A percentile compares a stretch with the other conserved stretches of the same genome.
phyloP scores from a whole-genome alignment of 2,888 invertebrate species.

The Yponomeuta malinellus region DNA sequence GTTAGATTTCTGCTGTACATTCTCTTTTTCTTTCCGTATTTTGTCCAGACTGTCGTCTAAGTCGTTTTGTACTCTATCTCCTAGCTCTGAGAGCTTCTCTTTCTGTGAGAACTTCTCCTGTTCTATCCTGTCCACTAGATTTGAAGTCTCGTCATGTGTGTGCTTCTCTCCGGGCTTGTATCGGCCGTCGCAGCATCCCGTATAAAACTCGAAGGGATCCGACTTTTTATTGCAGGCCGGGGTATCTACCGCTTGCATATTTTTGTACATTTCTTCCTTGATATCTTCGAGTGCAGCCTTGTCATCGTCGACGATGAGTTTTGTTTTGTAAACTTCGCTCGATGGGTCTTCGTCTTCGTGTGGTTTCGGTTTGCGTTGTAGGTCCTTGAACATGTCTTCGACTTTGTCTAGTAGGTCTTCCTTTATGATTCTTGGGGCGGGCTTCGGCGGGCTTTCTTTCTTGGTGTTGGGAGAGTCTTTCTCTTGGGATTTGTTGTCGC shows the following conservation, averaged over 20 bases:
- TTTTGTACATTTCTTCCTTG: conserved; percentile 57
- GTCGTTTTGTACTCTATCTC: conserved; percentile 42
- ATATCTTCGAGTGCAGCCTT: conserved; percentile 43
- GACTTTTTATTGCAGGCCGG: conserved; percentile 41
- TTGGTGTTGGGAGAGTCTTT: conserved; percentile 22
- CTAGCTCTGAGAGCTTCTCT: conserved; percentile 49
- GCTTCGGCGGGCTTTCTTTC: conserved; percentile 48
- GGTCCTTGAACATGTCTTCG: conserved; percentile 70
- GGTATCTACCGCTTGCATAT: conserved; percentile 66
- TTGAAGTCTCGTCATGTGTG: conserved; percentile 63
- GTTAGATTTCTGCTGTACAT: conserved; percentile 45
- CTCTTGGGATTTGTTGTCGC: conserved; percentile 23
- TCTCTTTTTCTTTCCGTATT: conserved; percentile 51
- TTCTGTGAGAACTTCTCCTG: conserved; percentile 59
- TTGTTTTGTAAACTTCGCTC: conserved; percentile 55
- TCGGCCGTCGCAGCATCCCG: conserved; percentile 56
- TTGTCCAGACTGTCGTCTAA: conserved; percentile 47
- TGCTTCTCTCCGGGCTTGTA: conserved; percentile 54
- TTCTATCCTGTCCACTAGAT: conserved; percentile 58
- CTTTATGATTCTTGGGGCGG: conserved; percentile 61
- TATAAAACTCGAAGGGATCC: conserved; percentile 60
- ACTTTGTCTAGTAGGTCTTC: conserved; percentile 68
- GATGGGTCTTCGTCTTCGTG: conserved; percentile 44
- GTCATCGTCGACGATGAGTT: conserved; percentile 63
- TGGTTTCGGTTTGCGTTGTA: conserved; percentile 51